phyloP scores from a whole-genome alignment of 2,797 vertebrate genomes.

The Sphenodon punctatus region DNA sequence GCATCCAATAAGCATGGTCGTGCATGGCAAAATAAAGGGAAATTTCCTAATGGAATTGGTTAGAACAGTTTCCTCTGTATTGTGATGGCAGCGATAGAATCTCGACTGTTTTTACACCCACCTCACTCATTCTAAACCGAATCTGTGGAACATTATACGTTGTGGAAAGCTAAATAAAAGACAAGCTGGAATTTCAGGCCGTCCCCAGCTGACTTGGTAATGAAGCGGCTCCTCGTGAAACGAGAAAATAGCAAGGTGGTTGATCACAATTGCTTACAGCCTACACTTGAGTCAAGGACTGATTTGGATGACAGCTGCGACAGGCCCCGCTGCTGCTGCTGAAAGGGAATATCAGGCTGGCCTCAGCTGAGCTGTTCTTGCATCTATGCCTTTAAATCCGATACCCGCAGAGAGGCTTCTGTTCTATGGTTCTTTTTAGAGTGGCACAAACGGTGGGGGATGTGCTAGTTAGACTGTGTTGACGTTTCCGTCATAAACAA shows the following conservation, averaged over 20 bases:
- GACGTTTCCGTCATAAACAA: neutral
- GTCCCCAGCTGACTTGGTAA: neutral
- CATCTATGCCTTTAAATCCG: neutral
- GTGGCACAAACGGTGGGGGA: neutral
- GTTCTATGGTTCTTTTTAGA: neutral
- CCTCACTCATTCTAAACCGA: neutral
- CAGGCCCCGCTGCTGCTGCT: neutral
- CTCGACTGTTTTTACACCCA: neutral
- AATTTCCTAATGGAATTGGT: neutral
- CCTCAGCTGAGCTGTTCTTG: neutral
- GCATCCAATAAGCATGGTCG: neutral
- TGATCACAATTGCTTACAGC: neutral
- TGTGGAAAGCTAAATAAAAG: neutral
- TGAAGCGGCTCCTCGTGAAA: neutral
- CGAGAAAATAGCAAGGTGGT: neutral
- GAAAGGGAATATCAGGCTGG: neutral
- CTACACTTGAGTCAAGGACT: neutral
- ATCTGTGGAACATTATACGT: neutral
- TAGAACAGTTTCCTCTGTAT: neutral
- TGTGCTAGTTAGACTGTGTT: fast-evolving
- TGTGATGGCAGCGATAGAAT: neutral
- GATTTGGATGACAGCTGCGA: neutral
- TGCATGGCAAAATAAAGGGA: neutral
- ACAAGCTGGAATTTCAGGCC: fast-evolving
- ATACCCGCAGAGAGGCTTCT: neutral